Evolutionary conservation across 2,797 vertebrate genomes (phyloP).

Genomic region (Pteropus rufus): DNA sequence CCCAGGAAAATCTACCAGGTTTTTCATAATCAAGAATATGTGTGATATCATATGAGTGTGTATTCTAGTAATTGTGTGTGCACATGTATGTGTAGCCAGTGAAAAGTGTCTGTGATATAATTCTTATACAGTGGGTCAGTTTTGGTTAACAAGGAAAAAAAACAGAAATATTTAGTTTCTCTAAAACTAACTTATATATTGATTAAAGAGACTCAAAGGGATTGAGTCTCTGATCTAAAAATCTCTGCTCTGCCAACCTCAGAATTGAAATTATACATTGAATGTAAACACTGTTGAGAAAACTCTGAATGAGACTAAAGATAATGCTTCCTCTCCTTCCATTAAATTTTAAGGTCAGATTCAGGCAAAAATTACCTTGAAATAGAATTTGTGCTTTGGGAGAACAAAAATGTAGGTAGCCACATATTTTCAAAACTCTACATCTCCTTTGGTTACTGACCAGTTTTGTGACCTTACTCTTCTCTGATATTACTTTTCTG

Average conservation of each 20-base stretch:
- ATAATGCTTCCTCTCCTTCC: neutral
- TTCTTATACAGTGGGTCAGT: neutral
- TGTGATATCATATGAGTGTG: neutral
- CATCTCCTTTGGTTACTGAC: neutral
- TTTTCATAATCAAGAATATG: slow-evolving; percentile 1
- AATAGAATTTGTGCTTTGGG: neutral
- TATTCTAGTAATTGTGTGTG: neutral
- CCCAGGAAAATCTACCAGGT: neutral
- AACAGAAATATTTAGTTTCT: neutral
- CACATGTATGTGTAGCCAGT: neutral
- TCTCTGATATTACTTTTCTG: neutral
- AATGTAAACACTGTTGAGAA: neutral
- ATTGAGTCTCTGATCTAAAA: neutral
- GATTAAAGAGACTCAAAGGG: neutral
- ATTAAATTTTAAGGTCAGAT: neutral
- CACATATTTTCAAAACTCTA: neutral
- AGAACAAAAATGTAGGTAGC: neutral
- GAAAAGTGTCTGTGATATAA: neutral
- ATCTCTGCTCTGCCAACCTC: neutral
- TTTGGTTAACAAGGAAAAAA: too few relatives aligned
- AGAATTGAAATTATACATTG: neutral
- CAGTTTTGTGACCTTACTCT: neutral
- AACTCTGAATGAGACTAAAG: neutral
- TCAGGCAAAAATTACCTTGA: neutral
- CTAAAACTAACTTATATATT: neutral